A percentile compares a stretch with the other conserved stretches of the same genome.
phyloP scores from a whole-genome alignment of 1,140 invertebrate species.

The Vanessa atalanta region DNA sequence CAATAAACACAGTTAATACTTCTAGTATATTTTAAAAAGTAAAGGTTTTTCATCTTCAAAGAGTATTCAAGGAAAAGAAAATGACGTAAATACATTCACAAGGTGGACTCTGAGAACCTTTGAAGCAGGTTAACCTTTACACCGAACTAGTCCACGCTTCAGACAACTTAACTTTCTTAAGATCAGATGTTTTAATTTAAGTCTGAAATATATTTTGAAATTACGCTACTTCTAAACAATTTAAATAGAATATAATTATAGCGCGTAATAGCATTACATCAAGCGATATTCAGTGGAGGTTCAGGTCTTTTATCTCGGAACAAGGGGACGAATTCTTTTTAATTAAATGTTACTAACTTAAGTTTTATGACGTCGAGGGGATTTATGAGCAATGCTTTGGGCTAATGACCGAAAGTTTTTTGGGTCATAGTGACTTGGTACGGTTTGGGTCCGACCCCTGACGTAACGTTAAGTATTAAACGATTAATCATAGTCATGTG shows the following conservation, averaged over 20 bases:
- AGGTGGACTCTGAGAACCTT: too few species aligned
- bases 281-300: slow-evolving; percentile 3
- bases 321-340: slow-evolving; percentile 27
- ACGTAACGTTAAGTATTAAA: background rate
- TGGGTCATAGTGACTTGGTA: slow-evolving; percentile 11
- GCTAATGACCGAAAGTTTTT: slow-evolving; percentile 23
- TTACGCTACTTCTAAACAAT: too few species aligned
- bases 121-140: too few species aligned
- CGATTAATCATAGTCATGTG: background rate
- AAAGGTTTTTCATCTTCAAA: too few species aligned
- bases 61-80: too few species aligned
- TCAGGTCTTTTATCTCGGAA: background rate
- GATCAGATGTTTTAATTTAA: too few species aligned
- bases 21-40: too few species aligned
- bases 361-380: slow-evolving; percentile 24
- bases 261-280: background rate
- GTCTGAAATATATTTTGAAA: too few species aligned
- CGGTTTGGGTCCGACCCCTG: background rate
- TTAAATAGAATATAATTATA: background rate
- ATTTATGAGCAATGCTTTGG: slow-evolving; percentile 25
- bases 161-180: too few species aligned
- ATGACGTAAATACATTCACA: too few species aligned
- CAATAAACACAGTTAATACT: too few species aligned
- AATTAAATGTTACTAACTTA: slow-evolving; percentile 23
- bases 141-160: too few species aligned